A percentile compares a stretch with the other conserved stretches of the same genome.
Conservation (phyloP, 2,113 vertebrate species). For the Narcine bancroftii region DNA sequence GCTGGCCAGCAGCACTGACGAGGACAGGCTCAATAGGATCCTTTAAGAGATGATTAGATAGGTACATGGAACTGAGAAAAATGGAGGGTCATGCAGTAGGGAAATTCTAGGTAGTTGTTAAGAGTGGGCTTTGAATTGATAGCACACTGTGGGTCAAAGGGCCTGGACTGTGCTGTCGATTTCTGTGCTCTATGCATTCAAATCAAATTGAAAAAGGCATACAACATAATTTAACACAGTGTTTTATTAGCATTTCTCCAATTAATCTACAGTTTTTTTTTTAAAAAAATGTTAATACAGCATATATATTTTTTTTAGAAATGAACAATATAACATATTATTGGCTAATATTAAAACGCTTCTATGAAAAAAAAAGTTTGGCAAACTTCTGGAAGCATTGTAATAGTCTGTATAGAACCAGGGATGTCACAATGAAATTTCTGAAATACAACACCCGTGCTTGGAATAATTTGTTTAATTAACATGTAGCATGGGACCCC, state of each 20-base stretch:
- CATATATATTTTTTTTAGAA: conserved; percentile 19
- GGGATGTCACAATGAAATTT: conserved; percentile 5
- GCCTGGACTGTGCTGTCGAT: no score
- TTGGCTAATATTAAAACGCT: not conserved
- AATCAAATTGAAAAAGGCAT: not conserved
- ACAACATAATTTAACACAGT: not conserved
- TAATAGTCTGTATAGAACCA: not conserved
- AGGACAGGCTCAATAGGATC: no score
- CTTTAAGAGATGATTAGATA: no score
- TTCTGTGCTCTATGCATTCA: no score
- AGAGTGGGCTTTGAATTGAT: no score
- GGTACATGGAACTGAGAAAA: no score
- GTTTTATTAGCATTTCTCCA: conserved; percentile 15
- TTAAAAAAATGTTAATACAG: conserved; percentile 13
- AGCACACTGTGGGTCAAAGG: no score
- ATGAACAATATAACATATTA: conserved; percentile 29
- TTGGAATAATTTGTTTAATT: not conserved
- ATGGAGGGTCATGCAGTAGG: no score
- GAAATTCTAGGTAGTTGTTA: no score
- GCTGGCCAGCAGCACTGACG: no score
- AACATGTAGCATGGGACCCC: not conserved
- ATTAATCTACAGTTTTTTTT: not conserved
- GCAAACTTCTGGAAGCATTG: not conserved
- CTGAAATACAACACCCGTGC: not conserved
- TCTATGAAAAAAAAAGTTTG: not conserved